phyloP scores from a whole-genome alignment of 2,797 vertebrate species.

The Myotis pilosus region DNA sequence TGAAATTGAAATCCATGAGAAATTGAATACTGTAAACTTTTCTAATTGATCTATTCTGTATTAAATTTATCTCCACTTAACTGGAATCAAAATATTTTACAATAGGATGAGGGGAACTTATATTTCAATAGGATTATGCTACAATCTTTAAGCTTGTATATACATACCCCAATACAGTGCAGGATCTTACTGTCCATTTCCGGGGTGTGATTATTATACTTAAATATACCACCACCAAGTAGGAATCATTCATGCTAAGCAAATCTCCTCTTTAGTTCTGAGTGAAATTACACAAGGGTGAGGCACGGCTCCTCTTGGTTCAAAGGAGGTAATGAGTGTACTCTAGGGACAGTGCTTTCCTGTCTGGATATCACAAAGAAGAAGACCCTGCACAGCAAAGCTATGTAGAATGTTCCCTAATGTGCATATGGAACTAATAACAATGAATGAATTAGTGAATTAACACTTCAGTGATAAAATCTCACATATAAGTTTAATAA shows the following conservation, averaged over 20 bases:
- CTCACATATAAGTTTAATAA: background rate
- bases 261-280: background rate
- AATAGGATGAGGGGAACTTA: background rate
- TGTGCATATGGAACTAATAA: background rate
- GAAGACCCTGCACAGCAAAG: background rate
- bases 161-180: background rate
- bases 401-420: background rate
- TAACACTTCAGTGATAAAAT: conserved; percentile 23
- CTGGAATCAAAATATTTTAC: conserved; percentile 31
- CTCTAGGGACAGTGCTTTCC: background rate
- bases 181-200: background rate
- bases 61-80: conserved; percentile 26
- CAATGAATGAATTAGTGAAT: background rate
- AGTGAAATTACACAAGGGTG: background rate
- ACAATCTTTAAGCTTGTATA: background rate
- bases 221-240: background rate
- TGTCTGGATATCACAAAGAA: background rate
- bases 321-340: background rate
- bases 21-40: background rate
- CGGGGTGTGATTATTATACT: background rate
- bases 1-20: conserved; percentile 29
- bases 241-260: background rate
- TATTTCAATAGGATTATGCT: background rate
- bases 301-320: background rate
- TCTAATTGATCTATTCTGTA: background rate